phyloP scores from a whole-genome alignment of 2,797 vertebrate species.

The Sebastes reedi region DNA sequence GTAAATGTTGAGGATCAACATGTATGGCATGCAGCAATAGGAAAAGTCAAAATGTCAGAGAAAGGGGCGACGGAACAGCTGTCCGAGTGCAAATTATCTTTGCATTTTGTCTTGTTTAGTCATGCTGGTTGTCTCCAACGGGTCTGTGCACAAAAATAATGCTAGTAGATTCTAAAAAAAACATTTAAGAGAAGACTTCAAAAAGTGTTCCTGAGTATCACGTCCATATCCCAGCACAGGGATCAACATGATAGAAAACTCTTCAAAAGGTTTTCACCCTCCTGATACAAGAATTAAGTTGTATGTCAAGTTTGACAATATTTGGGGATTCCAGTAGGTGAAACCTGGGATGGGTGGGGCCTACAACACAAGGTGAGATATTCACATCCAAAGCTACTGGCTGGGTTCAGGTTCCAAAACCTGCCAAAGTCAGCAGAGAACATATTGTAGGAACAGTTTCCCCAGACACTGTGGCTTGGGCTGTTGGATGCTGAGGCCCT shows the following conservation, averaged over 20 bases:
- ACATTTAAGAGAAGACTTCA: background rate
- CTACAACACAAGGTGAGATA: background rate
- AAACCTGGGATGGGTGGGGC: background rate
- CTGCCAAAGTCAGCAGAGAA: background rate
- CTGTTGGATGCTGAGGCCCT: background rate
- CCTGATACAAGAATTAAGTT: background rate
- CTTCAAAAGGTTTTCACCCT: conserved; percentile 4
- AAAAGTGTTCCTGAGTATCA: conserved; percentile 56
- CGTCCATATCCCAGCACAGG: conserved; percentile 3
- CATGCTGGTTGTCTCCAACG: background rate
- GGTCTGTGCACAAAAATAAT: background rate
- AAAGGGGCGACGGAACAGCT: conserved; percentile 1
- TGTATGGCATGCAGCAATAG: conserved; percentile 23
- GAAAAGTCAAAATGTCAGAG: conserved; percentile 6
- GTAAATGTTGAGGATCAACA: background rate
- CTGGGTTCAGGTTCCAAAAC: background rate
- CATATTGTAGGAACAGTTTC: background rate
- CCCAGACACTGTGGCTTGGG: background rate
- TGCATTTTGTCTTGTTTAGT: background rate
- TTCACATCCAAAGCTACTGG: background rate
- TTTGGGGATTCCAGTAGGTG: background rate
- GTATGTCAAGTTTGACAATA: background rate
- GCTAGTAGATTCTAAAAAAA: conserved; percentile 1
- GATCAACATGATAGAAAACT: background rate
- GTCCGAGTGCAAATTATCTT: conserved; percentile 9